These are phyloP conservation scores for Prolemur simus DNA, from an alignment of 2,113 vertebrate genomes.

Conservation along the genomic window DNA sequence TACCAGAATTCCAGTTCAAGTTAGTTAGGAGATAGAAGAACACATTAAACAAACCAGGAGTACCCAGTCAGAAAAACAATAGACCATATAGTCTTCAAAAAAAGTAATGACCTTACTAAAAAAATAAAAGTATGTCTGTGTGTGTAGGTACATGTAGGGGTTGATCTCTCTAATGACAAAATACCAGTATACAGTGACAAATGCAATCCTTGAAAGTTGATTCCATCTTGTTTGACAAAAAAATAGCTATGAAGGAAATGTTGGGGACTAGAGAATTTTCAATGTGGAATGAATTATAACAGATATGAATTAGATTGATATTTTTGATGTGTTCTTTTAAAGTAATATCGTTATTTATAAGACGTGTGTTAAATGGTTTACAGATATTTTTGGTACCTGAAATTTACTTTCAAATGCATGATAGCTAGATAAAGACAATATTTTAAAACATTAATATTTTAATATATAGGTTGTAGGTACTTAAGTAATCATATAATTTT, in stretches of 20 bases:
- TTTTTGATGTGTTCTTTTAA: background rate
- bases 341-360: background rate
- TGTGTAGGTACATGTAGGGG: background rate
- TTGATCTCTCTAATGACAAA: background rate
- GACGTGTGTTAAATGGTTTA: background rate
- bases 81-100: background rate
- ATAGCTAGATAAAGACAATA: background rate
- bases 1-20: background rate
- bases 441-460: background rate
- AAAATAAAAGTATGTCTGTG: background rate
- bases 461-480: background rate
- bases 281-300: background rate
- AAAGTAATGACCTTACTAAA: background rate
- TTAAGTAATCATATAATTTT: background rate
- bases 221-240: background rate
- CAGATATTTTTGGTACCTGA: background rate
- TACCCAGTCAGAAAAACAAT: background rate
- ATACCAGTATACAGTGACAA: background rate
- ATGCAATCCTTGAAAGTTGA: background rate
- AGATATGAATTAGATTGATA: background rate
- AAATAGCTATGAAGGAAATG: background rate
- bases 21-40: background rate
- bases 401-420: background rate
- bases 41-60: background rate
- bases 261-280: background rate